phyloP scores from a whole-genome alignment of 2,113 vertebrate species.

The Eleginops maclovinus region DNA sequence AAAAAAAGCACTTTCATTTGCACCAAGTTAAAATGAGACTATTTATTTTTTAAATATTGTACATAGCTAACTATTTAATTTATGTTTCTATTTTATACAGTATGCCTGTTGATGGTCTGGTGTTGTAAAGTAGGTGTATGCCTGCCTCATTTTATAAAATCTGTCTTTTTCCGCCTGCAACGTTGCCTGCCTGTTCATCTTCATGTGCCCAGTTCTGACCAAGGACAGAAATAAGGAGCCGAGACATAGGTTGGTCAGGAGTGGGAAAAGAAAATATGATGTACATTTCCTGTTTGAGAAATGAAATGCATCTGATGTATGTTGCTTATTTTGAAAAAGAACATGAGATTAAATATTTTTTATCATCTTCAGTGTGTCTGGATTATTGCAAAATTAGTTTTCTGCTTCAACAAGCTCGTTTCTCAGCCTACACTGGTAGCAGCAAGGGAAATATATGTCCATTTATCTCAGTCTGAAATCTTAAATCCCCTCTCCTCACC shows the following conservation, averaged over 20 bases:
- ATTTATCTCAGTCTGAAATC: conserved; percentile 25
- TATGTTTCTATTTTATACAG: conserved; percentile 79
- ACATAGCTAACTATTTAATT: conserved; percentile 74
- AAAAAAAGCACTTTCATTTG: conserved; percentile 79
- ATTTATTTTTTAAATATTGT: conserved; percentile 80
- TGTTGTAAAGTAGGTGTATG: conserved; percentile 77
- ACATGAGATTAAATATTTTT: conserved; percentile 82
- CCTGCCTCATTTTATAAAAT: conserved; percentile 74
- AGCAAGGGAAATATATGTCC: neutral
- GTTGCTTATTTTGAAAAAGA: conserved; percentile 74
- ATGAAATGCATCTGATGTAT: conserved; percentile 74
- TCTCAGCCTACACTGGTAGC: neutral
- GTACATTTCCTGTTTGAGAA: conserved; percentile 65
- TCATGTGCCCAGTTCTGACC: conserved; percentile 62
- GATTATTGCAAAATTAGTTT: conserved; percentile 20
- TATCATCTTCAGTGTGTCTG: conserved; percentile 68
- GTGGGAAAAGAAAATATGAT: conserved; percentile 23
- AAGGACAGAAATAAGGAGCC: conserved; percentile 22
- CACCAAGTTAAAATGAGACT: conserved; percentile 72
- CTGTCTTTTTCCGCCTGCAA: conserved; percentile 70
- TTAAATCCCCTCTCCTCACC: conserved; percentile 5
- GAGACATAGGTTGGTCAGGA: conserved; percentile 36
- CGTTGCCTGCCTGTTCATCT: conserved; percentile 79
- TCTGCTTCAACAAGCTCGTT: neutral
- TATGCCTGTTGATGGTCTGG: conserved; percentile 78